Conservation (phyloP, 2,797 vertebrate genomes). For the Liparis tanakae region DNA sequence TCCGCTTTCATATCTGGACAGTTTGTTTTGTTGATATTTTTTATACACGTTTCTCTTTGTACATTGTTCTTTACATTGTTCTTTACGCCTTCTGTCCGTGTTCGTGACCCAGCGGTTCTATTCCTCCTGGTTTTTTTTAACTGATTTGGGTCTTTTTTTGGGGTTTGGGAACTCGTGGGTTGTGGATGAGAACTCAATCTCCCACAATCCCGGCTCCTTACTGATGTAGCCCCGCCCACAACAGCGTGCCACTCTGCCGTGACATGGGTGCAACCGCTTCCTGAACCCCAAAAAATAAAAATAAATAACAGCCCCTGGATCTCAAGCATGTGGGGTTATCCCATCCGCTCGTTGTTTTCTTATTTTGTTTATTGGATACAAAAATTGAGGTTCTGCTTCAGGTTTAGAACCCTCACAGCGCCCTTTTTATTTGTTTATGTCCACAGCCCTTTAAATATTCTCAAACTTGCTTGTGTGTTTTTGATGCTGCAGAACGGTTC, state of each 20-base stretch:
- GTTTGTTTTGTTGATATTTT: constrained; percentile 17
- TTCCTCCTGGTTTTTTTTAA: background rate
- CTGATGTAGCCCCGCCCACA: constrained; percentile 9
- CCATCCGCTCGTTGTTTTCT: background rate
- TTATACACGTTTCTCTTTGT: constrained; percentile 1
- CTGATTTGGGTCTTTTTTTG: too few relatives aligned
- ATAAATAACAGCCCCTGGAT: too few relatives aligned
- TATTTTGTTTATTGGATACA: too few relatives aligned
- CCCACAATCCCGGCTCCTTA: constrained; percentile 5
- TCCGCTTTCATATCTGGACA: constrained; percentile 3
- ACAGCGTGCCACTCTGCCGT: too few relatives aligned
- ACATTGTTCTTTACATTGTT: background rate
- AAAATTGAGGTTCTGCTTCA: background rate
- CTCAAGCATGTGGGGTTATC: background rate
- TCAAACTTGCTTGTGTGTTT: too few relatives aligned
- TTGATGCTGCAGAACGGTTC: too few relatives aligned
- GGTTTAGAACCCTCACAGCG: background rate
- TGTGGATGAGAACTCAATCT: background rate
- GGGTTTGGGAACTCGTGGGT: background rate
- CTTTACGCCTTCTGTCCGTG: background rate
- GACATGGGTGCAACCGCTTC: constrained; percentile 12
- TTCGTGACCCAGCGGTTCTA: background rate
- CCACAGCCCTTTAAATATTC: too few relatives aligned
- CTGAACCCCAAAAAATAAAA: too few relatives aligned
- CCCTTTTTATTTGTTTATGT: background rate